Evolutionary conservation across 2,888 invertebrate genomes (phyloP).

Genomic region (Lycocerus yunnanus): DNA sequence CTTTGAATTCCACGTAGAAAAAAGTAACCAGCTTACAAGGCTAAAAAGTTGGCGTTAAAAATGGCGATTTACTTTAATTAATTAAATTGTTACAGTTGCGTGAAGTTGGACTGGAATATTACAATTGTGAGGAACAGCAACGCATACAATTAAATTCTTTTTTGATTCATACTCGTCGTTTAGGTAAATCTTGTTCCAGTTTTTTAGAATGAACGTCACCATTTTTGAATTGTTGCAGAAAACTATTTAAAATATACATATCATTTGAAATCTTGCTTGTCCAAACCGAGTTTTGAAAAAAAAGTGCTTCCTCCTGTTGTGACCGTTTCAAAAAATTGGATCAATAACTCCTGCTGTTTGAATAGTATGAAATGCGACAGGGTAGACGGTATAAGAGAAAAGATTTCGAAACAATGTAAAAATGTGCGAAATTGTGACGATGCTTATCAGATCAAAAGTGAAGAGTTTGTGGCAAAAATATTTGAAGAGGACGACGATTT

Average conservation of each 20-base stretch:
- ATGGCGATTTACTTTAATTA: neutral
- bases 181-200: conserved; percentile 34
- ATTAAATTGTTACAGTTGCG: conserved; percentile 61
- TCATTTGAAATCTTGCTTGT: conserved; percentile 34
- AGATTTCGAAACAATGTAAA: conserved; percentile 11
- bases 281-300: conserved; percentile 5
- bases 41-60: no score
- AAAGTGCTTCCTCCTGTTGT: conserved; percentile 22
- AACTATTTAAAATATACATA: conserved; percentile 37
- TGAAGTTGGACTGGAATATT: conserved; percentile 74
- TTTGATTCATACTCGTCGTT: conserved; percentile 29
- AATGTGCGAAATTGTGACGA: neutral
- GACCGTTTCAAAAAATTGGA: conserved; percentile 32
- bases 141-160: conserved; percentile 5
- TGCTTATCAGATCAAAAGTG: neutral
- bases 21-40: neutral
- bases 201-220: neutral
- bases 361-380: conserved; percentile 17
- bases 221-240: conserved; percentile 29
- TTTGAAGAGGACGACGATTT: neutral
- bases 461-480: neutral
- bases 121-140: conserved; percentile 62
- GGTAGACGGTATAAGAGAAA: conserved; percentile 3
- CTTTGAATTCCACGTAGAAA: neutral
- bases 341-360: conserved; percentile 30